phyloP scores from a whole-genome alignment of 2,888 invertebrate genomes.

The Strigamia transsilvanica region DNA sequence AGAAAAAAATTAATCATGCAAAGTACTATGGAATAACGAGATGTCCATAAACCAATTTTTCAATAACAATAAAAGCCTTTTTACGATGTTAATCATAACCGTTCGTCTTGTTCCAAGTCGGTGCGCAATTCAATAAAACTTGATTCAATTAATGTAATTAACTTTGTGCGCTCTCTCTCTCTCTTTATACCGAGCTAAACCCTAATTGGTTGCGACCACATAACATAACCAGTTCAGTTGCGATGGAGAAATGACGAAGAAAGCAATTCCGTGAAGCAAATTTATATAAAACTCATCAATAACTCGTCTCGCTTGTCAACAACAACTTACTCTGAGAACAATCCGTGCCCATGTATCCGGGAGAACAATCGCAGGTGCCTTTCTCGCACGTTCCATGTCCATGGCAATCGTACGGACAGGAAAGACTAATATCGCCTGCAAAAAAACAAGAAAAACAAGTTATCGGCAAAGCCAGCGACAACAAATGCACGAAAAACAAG shows the following conservation, averaged over 20 bases:
- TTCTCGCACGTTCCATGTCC: slow-evolving; percentile 91
- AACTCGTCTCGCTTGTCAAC: neutral
- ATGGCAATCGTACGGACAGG: slow-evolving; percentile 89
- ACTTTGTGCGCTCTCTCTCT: slow-evolving; percentile 14
- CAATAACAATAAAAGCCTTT: slow-evolving; percentile 37
- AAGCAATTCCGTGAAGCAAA: neutral
- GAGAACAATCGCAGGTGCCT: slow-evolving; percentile 85
- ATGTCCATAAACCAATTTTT: slow-evolving; percentile 14
- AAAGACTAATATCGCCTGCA: slow-evolving; percentile 80
- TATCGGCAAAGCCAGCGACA: neutral
- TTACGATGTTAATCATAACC: slow-evolving; percentile 23
- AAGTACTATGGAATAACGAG: neutral
- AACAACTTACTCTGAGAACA: slow-evolving; percentile 60
- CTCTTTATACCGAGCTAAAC: neutral
- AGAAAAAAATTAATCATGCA: neutral
- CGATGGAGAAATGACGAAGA: neutral
- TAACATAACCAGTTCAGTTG: neutral
- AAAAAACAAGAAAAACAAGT: slow-evolving; percentile 33
- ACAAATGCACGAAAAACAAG: neutral
- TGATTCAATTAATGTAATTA: slow-evolving; percentile 40
- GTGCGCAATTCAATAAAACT: slow-evolving; percentile 13
- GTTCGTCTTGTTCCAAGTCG: neutral
- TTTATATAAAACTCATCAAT: neutral
- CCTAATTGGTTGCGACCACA: slow-evolving; percentile 17
- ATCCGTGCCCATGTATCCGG: slow-evolving; percentile 60